A percentile compares a stretch with the other conserved stretches of the same genome.
phyloP scores from a whole-genome alignment of 2,797 vertebrate species.

The Pteropus rufus region DNA sequence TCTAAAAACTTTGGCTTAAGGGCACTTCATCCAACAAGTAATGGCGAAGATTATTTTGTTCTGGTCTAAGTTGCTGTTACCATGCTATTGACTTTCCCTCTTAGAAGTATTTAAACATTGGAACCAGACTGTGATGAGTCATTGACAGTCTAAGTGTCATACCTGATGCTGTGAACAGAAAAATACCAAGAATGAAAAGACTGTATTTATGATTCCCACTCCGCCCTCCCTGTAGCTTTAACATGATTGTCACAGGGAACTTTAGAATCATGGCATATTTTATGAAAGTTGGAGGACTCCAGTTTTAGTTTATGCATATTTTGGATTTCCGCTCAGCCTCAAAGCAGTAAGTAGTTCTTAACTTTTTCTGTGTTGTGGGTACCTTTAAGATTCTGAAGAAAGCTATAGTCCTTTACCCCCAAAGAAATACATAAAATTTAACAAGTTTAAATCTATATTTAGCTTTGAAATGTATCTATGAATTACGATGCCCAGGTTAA shows the following conservation, averaged over 20 bases:
- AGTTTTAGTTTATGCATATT: not conserved
- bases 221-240: not conserved
- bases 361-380: not conserved
- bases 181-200: not conserved
- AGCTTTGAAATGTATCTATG: not conserved
- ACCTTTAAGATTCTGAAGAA: conserved; percentile 23
- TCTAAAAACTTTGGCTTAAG: not conserved
- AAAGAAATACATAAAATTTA: conserved; percentile 19
- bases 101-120: not conserved
- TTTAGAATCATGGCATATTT: not conserved
- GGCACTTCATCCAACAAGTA: not conserved
- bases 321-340: not conserved
- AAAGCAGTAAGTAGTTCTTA: not conserved
- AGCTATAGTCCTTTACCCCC: not conserved
- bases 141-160: not conserved
- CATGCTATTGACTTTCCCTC: not conserved
- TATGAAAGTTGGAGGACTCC: not conserved
- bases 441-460: not conserved
- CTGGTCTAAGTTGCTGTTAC: not conserved
- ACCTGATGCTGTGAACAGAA: not conserved
- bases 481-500: not conserved
- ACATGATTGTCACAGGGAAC: not conserved
- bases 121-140: not conserved
- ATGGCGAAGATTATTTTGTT: not conserved
- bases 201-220: not conserved